Base-by-base conservation (phyloP, 2,113 vertebrate genomes). In the Plecturocebus donacophilus region DNA sequence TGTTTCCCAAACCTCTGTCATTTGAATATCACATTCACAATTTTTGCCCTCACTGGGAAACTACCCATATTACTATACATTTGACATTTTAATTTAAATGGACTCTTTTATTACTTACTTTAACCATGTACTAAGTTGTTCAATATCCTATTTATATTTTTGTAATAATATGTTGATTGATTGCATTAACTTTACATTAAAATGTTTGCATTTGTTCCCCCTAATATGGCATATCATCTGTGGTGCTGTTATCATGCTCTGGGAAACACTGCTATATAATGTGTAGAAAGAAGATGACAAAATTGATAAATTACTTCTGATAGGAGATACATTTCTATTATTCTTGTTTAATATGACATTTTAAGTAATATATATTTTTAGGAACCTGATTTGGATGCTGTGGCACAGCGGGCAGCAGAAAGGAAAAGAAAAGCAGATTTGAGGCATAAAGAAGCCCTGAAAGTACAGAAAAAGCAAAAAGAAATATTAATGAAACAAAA, bases 401-500 rank as follows among this genome's bases (percentile, higher is more conserved):
- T 99, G 73, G 98, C 99, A 96, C 98, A 92, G 87, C 98, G 96
- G 96, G 98, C 98, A 66, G 98, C 98, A 90, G 98, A 99, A 91
- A 99, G 99, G 73, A 98, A 98, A 17, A 95, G 97, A 92, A 99
- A 98, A 98, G 99, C 99, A n/a, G 99, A 99, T 94, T 97, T 97
- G 27, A 99, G 99, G 73, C 99, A 99, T 12, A 98, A 98, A 93
- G 99, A 99, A 96, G 99, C 99, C 6, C 97, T 99, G 77, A 99
- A 98, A 97, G 98, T 99, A 86, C 99, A 99, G 87, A 99, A 99
- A 97, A 98, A 97, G 3, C 99, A 99, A 83, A 99, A 97, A 95
- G 99, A 99, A 82, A 98, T 98, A 89, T 94, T 99, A 16, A 95
- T 98, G 35, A 98, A 95, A 97, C 99, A 98, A 42, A 99, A 99